Conservation (phyloP, 2,888 invertebrate species). For the Eilema sororculum region DNA sequence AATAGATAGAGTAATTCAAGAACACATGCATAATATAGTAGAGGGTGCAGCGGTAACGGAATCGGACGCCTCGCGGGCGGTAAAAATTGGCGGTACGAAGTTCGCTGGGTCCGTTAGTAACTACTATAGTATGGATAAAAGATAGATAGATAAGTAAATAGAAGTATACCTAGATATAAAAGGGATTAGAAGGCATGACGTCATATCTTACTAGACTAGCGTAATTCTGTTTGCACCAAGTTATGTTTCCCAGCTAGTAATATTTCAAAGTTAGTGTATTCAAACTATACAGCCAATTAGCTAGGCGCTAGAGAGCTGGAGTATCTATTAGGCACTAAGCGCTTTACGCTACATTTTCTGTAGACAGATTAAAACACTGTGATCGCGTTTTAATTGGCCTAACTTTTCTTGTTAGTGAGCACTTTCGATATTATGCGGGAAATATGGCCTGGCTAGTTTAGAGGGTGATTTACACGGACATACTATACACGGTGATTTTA, state of each 20-base stretch:
- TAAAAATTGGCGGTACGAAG: no score
- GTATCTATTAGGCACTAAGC: constrained; percentile 51
- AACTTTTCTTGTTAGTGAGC: constrained; percentile 20
- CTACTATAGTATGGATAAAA: no score
- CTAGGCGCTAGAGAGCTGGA: constrained; percentile 26
- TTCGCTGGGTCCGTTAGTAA: no score
- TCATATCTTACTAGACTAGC: neutral
- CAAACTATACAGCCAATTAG: constrained; percentile 55
- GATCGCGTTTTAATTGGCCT: constrained; percentile 54
- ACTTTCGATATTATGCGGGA: neutral
- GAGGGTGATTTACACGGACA: neutral
- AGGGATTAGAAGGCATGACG: neutral
- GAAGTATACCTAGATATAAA: no score
- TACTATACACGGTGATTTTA: no score
- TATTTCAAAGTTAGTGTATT: constrained; percentile 55
- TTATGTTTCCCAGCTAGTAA: constrained; percentile 24
- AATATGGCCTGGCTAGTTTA: neutral
- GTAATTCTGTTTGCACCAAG: neutral
- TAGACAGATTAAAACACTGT: constrained; percentile 53
- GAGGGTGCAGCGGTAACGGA: no score
- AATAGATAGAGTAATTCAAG: no score
- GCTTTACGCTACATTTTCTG: constrained; percentile 49
- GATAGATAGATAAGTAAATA: no score
- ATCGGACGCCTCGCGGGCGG: no score
- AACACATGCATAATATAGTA: no score